Base-by-base conservation (phyloP, 2,797 vertebrate species). In the Tauraco hartlaubi region DNA sequence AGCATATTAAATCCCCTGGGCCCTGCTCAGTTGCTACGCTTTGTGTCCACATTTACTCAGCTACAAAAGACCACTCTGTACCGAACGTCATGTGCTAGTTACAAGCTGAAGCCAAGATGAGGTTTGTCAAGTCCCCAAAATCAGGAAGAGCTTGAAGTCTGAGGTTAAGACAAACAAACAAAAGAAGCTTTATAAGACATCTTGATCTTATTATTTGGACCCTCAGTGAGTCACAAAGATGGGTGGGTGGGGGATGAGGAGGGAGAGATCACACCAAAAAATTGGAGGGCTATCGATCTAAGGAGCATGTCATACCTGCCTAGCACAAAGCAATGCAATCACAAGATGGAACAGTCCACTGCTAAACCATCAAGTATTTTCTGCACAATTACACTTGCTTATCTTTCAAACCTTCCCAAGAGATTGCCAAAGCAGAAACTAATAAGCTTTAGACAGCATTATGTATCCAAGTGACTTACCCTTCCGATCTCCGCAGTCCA, bases 401-500 rank as follows among this genome's bases (percentile, higher is more conserved):
- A 31, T 81, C 74, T 15, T 48, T 8, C 4, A 41, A 11, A 54
- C 35, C 74, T 43, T 63, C 46, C 72, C 46, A 59, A 7, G 4
- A 43, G 29, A 62, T 39, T 39, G 2, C 4, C 8, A 2, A 8
- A n/a, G 62, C 56, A 88, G 56, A 77, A 64, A 46, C 20, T 52
- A 41, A n/a, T 6, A 37, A 74, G 89, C 31, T 39, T 43, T 2
- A 76, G 33, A 26, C 68, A 64, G 39, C 37, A 11, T 33, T 51
- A 28, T 35, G 52, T 18, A n/a, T 43, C 33, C 33, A 25, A 48
- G 79, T 20, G 48, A 97, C 99, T 98, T 98, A 99, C 99, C 96
- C 99, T 98, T 98, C 99, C 99, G 17, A 99, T 99, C 98, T 99
- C 99, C 35, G 99, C 98, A 43, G 99, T 99, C 99, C 99, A 99